Evolutionary conservation across 2,888 invertebrate species (phyloP), one percentile per base, ranked within the genome.

Genomic region (Caenorhabditis imperialis): DNA sequence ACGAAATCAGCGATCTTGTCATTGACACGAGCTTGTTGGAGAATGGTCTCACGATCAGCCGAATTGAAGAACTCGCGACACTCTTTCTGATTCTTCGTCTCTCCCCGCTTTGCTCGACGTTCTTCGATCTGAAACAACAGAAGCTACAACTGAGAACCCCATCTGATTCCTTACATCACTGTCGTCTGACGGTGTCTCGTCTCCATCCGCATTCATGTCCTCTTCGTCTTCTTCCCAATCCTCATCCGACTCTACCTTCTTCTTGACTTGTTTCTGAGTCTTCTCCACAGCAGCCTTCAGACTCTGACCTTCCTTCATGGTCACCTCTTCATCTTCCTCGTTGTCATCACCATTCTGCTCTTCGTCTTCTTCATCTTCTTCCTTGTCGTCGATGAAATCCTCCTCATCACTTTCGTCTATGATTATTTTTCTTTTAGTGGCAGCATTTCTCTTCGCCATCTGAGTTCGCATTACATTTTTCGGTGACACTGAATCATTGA

Each of bases 1-100:
- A 82, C 58, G 23, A 58, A 55, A 3, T 73, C 67, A 3, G 80
- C 80, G 10, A 81, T 77, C 23, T 77, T 82, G 18, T 81, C 81
- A 16, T 79, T 79, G 22, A 82, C 63, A 22, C 81, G 54, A 10
- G 81, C 53, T 20, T 79, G 77, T 42, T 38, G 47, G 8, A 82
- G 67, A 10, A 82, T 55, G 8, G 54, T 61, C 12, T 80, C 76
- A 50, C 42, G 54, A 0, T 44, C 42, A 0, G 81, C 77, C 3
- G 37, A 35, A 51, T 81, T 80, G 74, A 81, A 80, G 47, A 78
- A 81, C 14, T 67, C 71, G 38, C 70, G 27, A 33, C 74, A 73
- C 35, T 78, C 55, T 44, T 38, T 48, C 45, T 76, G 63, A 37
- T 42, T 65, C 23, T 40, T 44, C 5, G 51, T 65, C 33, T 80